A percentile compares a stretch with the other conserved stretches of the same genome.
Evolutionary conservation across 2,888 invertebrate genomes (phyloP).

Genomic region (Abscondita cerata): DNA sequence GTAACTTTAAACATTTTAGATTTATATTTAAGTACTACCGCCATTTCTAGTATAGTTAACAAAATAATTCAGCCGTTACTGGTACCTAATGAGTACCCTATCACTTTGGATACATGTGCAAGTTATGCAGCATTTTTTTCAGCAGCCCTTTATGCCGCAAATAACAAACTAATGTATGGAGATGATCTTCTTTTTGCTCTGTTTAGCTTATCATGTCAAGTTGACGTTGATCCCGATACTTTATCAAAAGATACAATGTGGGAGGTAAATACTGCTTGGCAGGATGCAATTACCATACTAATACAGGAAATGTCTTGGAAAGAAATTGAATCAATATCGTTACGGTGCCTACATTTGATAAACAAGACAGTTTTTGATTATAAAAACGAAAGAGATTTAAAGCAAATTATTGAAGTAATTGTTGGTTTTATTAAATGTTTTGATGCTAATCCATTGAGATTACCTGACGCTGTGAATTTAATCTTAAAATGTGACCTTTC

Average conservation of each 20-base stretch:
- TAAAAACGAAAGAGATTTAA: slow-evolving; percentile 25
- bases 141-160: slow-evolving; percentile 60
- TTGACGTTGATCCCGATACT: slow-evolving; percentile 50
- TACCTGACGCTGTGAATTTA: slow-evolving; percentile 41
- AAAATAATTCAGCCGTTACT: slow-evolving; percentile 55
- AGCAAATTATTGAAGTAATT: slow-evolving; percentile 38
- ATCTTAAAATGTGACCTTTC: slow-evolving; percentile 46
- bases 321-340: slow-evolving; percentile 49
- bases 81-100: slow-evolving; percentile 44
- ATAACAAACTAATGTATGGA: slow-evolving; percentile 54
- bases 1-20: slow-evolving; percentile 55
- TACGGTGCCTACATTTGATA: slow-evolving; percentile 51
- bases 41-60: slow-evolving; percentile 55
- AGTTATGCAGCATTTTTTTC: slow-evolving; percentile 63
- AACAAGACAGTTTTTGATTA: slow-evolving; percentile 48
- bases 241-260: slow-evolving; percentile 61
- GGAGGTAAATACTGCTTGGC: slow-evolving; percentile 67
- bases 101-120: slow-evolving; percentile 60
- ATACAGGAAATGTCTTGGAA: slow-evolving; percentile 34
- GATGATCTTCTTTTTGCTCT: slow-evolving; percentile 59
- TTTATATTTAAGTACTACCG: slow-evolving; percentile 55
- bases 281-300: slow-evolving; percentile 60
- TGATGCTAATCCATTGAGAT: slow-evolving; percentile 43
- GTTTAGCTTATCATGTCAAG: slow-evolving; percentile 59
- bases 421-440: slow-evolving; percentile 46